Base-by-base conservation (phyloP, 2,113 vertebrate genomes). In the Limanda limanda region DNA sequence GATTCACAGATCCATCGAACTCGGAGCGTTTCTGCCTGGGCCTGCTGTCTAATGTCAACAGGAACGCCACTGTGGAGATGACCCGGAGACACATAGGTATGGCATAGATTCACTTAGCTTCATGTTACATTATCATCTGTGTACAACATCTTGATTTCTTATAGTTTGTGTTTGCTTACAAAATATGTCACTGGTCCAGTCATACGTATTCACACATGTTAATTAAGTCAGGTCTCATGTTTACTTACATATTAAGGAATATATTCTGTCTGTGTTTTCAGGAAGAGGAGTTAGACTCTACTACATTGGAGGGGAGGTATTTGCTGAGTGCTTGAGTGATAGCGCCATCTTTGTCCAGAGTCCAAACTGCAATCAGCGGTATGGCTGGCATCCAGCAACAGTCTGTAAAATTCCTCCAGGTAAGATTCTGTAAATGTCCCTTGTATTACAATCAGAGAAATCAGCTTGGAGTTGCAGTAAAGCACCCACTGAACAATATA, bases 361-460 rank as follows among this genome's bases (percentile, higher is more conserved):
- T 95, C 98, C 97, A 83, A 99, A 99, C 88, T 99, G 98, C 88
- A 99, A 99, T 93, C 97, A 99, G 88, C 96, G 98, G 94, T 99
- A 99, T 0, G 97, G 98, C 87, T 99, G 97, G 97, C 97, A 99
- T 94, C 98, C 98, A 80, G 98, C 98, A 57, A 99, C 98, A 0
- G 98, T 99, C 72, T 99, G 98, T 93, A 99, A 99, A 94, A 98
- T 99, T 61, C 98, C 97, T 64, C 97, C 98, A 95, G 97, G 98
- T 99, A 74, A 91, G 94, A 64, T 24, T 0, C 25, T 72, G 17
- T 66, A 54, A 42, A 47, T 57, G 17, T 8, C 21, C 42, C 31
- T 9, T 21, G 0, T 59, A 40, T 37, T 23, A 51, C 15, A 21
- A 25, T 27, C 20, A n/a, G 40, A 45, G 15, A 23, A 59, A 48